Evolutionary conservation across 2,888 invertebrate genomes (phyloP).

Genomic region (Leptopterna dolabrata): DNA sequence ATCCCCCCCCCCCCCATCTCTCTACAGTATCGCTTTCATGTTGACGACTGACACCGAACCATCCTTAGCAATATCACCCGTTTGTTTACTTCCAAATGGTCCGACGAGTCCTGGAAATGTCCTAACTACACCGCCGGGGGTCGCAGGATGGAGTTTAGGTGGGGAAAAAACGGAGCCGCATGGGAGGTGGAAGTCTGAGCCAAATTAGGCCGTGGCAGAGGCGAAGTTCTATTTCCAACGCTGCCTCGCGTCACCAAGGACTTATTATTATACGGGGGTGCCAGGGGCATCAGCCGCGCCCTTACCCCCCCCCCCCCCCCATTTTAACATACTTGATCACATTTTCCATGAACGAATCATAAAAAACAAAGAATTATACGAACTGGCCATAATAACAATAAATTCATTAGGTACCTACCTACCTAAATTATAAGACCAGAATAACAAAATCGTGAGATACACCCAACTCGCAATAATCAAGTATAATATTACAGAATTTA

Average conservation of each 20-base stretch:
- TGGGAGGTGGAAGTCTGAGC: slow-evolving; percentile 5
- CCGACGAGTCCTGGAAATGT: neutral
- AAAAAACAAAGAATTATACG: neutral
- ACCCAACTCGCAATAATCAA: no score
- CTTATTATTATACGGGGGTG: neutral
- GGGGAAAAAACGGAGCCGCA: neutral
- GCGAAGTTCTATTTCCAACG: neutral
- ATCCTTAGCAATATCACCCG: no score
- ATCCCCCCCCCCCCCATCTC: no score
- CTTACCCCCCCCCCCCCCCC: neutral
- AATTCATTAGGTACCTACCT: no score
- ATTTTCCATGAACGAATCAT: neutral
- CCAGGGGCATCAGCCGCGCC: slow-evolving; percentile 39
- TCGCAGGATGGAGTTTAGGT: neutral
- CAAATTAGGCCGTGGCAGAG: slow-evolving; percentile 31
- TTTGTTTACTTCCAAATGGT: neutral
- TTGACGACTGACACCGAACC: no score
- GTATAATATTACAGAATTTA: no score
- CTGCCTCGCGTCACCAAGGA: slow-evolving; percentile 11
- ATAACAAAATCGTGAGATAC: no score
- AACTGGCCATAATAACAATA: no score
- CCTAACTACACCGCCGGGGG: no score
- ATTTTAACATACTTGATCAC: neutral
- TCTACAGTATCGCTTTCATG: no score
- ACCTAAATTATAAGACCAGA: no score